Evolutionary conservation across 2,113 vertebrate species (phyloP).

Genomic region (Ariopsis seemanni): DNA sequence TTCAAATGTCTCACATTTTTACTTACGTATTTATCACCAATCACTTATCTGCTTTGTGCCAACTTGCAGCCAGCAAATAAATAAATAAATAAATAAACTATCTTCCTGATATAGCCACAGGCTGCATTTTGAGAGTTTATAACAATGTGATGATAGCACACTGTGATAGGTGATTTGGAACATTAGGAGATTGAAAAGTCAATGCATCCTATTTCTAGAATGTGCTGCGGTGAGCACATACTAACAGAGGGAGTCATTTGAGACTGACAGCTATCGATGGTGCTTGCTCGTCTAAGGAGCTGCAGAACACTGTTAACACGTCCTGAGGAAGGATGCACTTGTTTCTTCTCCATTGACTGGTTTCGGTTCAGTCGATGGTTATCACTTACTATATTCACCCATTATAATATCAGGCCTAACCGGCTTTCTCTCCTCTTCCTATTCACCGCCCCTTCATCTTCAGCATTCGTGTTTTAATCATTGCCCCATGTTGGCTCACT

Average conservation of each 20-base stretch:
- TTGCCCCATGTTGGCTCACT: slow-evolving; percentile 68
- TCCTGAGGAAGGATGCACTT: slow-evolving; percentile 56
- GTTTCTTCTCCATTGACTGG: slow-evolving; percentile 62
- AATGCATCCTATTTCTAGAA: slow-evolving; percentile 56
- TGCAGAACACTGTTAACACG: slow-evolving; percentile 40
- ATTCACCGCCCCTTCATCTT: slow-evolving; percentile 49
- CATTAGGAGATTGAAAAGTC: slow-evolving; percentile 63
- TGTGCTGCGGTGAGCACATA: slow-evolving; percentile 62
- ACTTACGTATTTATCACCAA: slow-evolving; percentile 65
- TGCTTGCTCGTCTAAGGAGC: slow-evolving; percentile 34
- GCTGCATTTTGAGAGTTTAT: slow-evolving; percentile 54
- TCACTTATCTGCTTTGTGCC: slow-evolving; percentile 63
- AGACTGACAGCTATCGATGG: slow-evolving; percentile 69
- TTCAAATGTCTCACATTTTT: slow-evolving; percentile 73
- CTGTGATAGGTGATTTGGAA: slow-evolving; percentile 50
- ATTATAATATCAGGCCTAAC: slow-evolving; percentile 58
- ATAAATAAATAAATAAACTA: slow-evolving; percentile 27
- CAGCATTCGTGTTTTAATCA: slow-evolving; percentile 73
- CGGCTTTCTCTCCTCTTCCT: slow-evolving; percentile 33
- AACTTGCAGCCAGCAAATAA: slow-evolving; percentile 38
- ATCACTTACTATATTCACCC: slow-evolving; percentile 65
- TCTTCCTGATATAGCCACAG: slow-evolving; percentile 61
- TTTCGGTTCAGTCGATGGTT: slow-evolving; percentile 65
- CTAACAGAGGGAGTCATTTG: slow-evolving; percentile 59
- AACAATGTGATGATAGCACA: slow-evolving; percentile 40